Percentiles rank a stretch among this genome's conserved stretches.
These are phyloP conservation scores for Propithecus deckenii DNA, from an alignment of 2,797 vertebrate genomes.

Conservation along the genomic window DNA sequence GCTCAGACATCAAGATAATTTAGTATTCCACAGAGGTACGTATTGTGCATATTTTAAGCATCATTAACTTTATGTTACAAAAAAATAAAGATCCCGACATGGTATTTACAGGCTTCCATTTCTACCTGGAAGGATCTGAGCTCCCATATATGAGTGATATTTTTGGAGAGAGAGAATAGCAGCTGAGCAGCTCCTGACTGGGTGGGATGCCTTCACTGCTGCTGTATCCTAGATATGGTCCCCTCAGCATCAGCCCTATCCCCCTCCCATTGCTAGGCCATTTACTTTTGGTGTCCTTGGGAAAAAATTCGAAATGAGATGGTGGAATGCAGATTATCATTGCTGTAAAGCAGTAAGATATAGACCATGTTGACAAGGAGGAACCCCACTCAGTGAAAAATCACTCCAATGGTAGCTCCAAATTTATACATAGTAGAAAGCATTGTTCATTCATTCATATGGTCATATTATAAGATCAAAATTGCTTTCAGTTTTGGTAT, in stretches of 20 bases:
- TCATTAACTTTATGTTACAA: conserved; percentile 73
- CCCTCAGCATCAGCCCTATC: not conserved
- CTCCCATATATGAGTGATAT: not conserved
- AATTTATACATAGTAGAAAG: not conserved
- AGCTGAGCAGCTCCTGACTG: not conserved
- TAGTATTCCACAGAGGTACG: conserved; percentile 39
- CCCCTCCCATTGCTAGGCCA: not conserved
- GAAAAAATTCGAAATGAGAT: not conserved
- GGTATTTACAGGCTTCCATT: conserved; percentile 66
- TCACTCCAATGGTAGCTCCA: not conserved
- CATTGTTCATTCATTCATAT: not conserved
- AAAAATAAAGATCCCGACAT: conserved; percentile 64
- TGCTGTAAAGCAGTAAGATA: not conserved
- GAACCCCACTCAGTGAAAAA: not conserved
- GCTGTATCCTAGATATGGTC: not conserved
- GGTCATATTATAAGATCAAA: not conserved
- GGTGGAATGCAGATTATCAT: not conserved
- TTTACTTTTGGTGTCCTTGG: not conserved
- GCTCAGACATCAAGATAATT: conserved; percentile 64
- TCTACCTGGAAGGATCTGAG: conserved; percentile 52
- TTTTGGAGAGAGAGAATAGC: not conserved
- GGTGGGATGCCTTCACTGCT: not conserved
- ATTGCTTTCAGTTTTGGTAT: not conserved
- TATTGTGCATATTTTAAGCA: conserved; percentile 69
- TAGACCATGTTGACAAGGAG: not conserved